Conservation (phyloP, 2,797 vertebrate genomes). For the Rhinogobio ventralis region DNA sequence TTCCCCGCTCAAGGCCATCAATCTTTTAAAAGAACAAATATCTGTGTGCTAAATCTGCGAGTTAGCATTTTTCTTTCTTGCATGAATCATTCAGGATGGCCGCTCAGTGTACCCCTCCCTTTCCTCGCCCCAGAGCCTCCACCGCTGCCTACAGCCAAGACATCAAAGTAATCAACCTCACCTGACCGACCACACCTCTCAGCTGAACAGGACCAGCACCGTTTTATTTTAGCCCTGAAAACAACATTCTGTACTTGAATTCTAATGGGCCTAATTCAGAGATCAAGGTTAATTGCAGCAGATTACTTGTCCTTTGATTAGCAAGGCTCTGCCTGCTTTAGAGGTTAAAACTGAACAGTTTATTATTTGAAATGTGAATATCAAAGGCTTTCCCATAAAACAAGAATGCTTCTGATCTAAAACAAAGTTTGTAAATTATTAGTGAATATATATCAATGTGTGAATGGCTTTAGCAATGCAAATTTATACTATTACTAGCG, state of each 20-base stretch:
- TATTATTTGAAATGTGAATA: slow-evolving; percentile 28
- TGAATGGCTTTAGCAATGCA: not conserved
- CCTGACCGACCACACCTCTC: slow-evolving; percentile 34
- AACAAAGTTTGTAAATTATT: not conserved
- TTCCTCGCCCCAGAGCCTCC: slow-evolving; percentile 18
- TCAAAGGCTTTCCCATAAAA: slow-evolving; percentile 12
- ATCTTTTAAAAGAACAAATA: slow-evolving; percentile 75
- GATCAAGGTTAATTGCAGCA: slow-evolving; percentile 35
- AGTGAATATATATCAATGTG: not conserved
- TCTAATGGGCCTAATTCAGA: slow-evolving; percentile 29
- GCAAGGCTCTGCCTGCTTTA: not conserved
- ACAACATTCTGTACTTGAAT: slow-evolving; percentile 40
- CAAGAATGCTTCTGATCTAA: not conserved
- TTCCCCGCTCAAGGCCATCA: slow-evolving; percentile 66
- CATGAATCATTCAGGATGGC: slow-evolving; percentile 61
- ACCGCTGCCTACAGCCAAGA: slow-evolving; percentile 14
- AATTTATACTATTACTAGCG: not conserved
- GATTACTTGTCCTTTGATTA: slow-evolving; percentile 37
- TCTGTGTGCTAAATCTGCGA: slow-evolving; percentile 75
- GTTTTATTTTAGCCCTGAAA: slow-evolving; percentile 36
- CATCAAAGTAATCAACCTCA: slow-evolving; percentile 45
- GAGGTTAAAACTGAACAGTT: slow-evolving; percentile 9
- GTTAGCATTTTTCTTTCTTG: slow-evolving; percentile 71
- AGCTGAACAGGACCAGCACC: slow-evolving; percentile 1
- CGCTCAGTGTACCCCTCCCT: slow-evolving; percentile 20